Evolutionary conservation across 2,888 invertebrate genomes (phyloP).

Genomic region (Chrysolina oricalcia): DNA sequence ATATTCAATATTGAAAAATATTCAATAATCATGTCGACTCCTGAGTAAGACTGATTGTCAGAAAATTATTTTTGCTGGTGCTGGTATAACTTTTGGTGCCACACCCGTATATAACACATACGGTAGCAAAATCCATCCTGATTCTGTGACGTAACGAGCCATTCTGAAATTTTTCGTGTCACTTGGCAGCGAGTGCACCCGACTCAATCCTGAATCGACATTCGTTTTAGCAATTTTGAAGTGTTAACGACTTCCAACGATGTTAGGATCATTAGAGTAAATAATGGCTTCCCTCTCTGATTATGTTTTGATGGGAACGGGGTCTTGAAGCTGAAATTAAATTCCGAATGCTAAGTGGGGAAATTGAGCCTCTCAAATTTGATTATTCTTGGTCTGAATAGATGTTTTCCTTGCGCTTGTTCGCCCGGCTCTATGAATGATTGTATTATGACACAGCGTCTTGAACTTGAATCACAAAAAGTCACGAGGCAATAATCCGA

Average conservation of each 20-base stretch:
- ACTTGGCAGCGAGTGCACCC: background rate
- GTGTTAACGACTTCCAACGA: constrained; percentile 58
- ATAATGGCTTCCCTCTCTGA: constrained; percentile 54
- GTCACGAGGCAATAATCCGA: background rate
- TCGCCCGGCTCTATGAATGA: background rate
- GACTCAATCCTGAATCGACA: constrained; percentile 49
- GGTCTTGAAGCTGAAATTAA: constrained; percentile 49
- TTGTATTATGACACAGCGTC: background rate
- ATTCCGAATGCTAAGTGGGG: constrained; percentile 51
- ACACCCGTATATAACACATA: constrained; percentile 18
- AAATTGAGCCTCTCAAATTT: constrained; percentile 51
- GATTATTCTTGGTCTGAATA: constrained; percentile 38
- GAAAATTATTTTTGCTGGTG: no score
- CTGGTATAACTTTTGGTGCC: no score
- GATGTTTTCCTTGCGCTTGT: constrained; percentile 5
- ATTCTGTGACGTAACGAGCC: constrained; percentile 3
- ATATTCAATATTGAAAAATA: no score
- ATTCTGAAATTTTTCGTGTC: background rate
- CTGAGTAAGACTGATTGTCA: no score
- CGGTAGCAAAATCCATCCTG: constrained; percentile 27
- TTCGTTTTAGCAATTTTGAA: constrained; percentile 56
- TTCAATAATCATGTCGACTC: no score
- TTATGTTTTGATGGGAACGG: constrained; percentile 53
- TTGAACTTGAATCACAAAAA: background rate
- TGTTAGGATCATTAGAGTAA: constrained; percentile 59